Percentiles rank a stretch among this genome's conserved stretches.
phyloP scores from a whole-genome alignment of 2,888 invertebrate species.

The Megaustenia siamemsis region DNA sequence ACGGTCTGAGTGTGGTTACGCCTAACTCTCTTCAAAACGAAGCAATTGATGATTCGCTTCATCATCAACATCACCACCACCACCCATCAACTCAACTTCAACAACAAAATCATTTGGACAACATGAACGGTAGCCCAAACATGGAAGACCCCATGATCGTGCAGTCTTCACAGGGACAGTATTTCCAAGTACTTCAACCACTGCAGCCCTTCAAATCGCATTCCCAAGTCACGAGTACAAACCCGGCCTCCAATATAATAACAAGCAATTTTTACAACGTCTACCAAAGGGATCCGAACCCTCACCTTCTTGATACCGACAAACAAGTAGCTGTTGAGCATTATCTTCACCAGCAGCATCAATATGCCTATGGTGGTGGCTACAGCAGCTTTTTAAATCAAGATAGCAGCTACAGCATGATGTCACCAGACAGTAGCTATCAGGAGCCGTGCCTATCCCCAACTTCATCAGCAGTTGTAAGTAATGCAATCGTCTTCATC shows the following conservation, averaged over 20 bases:
- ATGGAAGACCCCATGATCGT: conserved; percentile 82
- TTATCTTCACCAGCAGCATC: conserved; percentile 67
- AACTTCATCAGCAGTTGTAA: conserved; percentile 53
- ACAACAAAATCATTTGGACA: background rate
- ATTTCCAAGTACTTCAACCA: conserved; percentile 60
- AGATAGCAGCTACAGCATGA: conserved; percentile 55
- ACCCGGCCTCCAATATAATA: background rate
- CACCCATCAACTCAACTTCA: background rate
- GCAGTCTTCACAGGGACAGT: conserved; percentile 95
- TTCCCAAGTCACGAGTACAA: conserved; percentile 32
- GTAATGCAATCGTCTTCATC: background rate
- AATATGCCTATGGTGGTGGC: conserved; percentile 51
- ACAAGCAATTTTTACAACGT: conserved; percentile 35
- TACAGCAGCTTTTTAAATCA: conserved; percentile 50
- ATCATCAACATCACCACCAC: background rate
- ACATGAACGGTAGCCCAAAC: background rate
- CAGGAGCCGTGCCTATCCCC: conserved; percentile 73
- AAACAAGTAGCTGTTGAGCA: conserved; percentile 63
- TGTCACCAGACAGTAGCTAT: conserved; percentile 76
- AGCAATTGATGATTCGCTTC: background rate
- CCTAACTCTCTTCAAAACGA: background rate
- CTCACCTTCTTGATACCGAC: conserved; percentile 40
- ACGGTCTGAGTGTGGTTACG: background rate
- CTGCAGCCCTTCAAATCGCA: conserved; percentile 50
- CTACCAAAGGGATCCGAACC: conserved; percentile 34